Base-by-base conservation (phyloP, 2,888 invertebrate genomes). In the Dendrolimus pini region DNA sequence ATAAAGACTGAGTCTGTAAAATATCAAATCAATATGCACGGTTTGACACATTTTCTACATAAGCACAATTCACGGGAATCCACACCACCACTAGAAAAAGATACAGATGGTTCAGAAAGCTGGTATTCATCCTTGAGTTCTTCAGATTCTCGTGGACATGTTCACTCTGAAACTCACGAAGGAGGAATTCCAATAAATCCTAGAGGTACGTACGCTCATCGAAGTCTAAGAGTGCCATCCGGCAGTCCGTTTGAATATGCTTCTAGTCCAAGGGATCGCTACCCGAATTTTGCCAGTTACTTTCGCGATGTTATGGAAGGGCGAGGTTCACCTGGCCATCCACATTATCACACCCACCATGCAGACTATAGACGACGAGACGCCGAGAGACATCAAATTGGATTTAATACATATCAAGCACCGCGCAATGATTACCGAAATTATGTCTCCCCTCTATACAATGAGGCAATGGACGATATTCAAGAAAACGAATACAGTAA, bases 401-500 rank as follows among this genome's bases (percentile, higher is more conserved):
- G 77, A 52, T 69, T 71, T 41, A 85, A 82, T 63, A 66, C 83
- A 9, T 82, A 84, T 61, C 83, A 85, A 60, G 64, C 74, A 7
- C 70, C 83, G 1, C 75, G 82, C 12, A 72, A 79, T 59, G 89
- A 88, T 30, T 82, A 89, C 65, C 91, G 92, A 55, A 89, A 92
- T 57, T 89, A 77, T 61, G 71, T 85, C 3, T 89, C 89, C 41
- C 88, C 89, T 13, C 78, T 91, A 7, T 90, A 78, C 69, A 83
- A 77, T 59, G 90, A 90, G 57, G 80, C 72, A 14, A 89, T 91
- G 90, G 91, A 90, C 61, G 91, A 91, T 62, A 90, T 89, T 63
- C 88, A 89, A 69, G 91, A 91, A 69, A 82, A 85, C 58, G 89
- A 88, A 61, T 89, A 88, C 59, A 86, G 82, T 61, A 91, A 91